phyloP scores from a whole-genome alignment of 2,888 invertebrate species.

The Ophioninae sp. region DNA sequence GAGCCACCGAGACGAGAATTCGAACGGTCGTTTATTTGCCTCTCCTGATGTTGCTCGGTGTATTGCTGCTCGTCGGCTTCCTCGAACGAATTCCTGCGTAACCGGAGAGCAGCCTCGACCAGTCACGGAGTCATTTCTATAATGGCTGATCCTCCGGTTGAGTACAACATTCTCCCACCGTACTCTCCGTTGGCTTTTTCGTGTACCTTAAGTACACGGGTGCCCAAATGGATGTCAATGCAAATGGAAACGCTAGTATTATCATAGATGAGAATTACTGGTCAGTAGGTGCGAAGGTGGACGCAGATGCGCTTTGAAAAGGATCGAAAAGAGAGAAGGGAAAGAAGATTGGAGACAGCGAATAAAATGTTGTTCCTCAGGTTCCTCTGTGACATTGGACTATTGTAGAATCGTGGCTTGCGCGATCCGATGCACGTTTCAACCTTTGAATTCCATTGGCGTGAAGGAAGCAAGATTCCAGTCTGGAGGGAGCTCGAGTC shows the following conservation, averaged over 20 bases:
- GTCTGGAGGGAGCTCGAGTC: conserved; percentile 52
- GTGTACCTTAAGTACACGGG: not conserved
- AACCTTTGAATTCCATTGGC: conserved; percentile 3
- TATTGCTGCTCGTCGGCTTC: conserved; percentile 45
- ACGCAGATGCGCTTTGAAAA: not conserved
- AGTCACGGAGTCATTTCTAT: conserved; percentile 60
- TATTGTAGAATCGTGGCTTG: conserved; percentile 21
- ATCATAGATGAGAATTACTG: too few relatives aligned
- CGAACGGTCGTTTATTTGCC: conserved; percentile 63
- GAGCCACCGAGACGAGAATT: conserved; percentile 44
- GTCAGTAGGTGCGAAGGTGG: not conserved
- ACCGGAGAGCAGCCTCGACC: conserved; percentile 55
- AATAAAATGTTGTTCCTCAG: conserved; percentile 38
- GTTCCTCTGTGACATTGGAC: not conserved
- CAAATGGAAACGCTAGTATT: not conserved
- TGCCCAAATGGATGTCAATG: not conserved
- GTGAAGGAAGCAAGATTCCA: conserved; percentile 2
- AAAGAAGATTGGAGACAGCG: conserved; percentile 13
- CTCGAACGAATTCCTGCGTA: conserved; percentile 64
- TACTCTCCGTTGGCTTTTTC: conserved; percentile 8
- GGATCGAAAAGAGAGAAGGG: conserved; percentile 52
- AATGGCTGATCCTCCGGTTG: conserved; percentile 55
- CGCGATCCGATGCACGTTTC: not conserved
- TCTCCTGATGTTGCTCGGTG: conserved; percentile 53
- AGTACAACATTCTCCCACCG: conserved; percentile 8